These are phyloP conservation scores for Drosophila busckii DNA, from an alignment of 1,140 invertebrate species.

Conservation along the genomic window DNA sequence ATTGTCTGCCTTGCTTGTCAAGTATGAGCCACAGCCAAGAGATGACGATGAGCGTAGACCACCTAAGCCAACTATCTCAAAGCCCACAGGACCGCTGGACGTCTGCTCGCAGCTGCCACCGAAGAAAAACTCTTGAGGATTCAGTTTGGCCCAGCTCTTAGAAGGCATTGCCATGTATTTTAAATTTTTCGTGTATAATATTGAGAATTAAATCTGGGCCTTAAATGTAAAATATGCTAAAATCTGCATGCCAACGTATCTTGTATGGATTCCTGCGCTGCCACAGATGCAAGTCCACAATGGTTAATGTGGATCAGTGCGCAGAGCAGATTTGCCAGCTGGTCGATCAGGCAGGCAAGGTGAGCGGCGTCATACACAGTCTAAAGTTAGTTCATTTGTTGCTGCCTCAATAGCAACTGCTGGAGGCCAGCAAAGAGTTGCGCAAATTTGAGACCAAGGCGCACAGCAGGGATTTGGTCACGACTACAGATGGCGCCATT, in stretches of 20 bases:
- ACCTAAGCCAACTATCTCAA: too few species aligned
- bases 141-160: too few species aligned
- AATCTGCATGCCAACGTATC: not conserved
- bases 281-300: not conserved
- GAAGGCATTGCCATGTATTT: too few species aligned
- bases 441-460: not conserved
- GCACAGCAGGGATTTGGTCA: slow-evolving; percentile 91
- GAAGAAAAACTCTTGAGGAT: too few species aligned
- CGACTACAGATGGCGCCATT: slow-evolving; percentile 95
- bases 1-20: not conserved
- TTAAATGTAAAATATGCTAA: slow-evolving; percentile 4
- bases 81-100: too few species aligned
- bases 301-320: slow-evolving; percentile 6
- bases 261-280: too few species aligned
- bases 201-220: not conserved
- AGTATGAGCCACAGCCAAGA: not conserved
- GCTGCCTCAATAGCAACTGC: not conserved
- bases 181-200: too few species aligned
- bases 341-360: not conserved
- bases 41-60: not conserved
- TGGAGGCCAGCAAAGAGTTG: not conserved
- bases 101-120: too few species aligned
- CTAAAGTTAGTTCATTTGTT: not conserved
- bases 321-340: not conserved
- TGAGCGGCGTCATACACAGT: not conserved